Base-by-base conservation (phyloP, 2,888 invertebrate species). In the Plutella xylostella region DNA sequence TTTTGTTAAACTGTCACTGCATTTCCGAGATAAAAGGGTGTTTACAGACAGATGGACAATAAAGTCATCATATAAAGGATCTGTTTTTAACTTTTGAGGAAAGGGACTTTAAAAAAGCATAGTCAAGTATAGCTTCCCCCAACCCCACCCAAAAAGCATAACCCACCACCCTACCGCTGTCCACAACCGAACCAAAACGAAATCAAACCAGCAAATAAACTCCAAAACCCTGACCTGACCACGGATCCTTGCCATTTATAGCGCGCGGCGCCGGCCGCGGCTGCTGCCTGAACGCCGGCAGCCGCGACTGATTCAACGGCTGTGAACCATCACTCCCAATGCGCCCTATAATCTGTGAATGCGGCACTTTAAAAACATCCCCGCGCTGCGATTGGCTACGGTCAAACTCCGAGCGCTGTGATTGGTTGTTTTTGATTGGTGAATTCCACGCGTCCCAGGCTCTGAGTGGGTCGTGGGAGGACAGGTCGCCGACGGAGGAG, bases 181-280 rank as follows among this genome's bases (percentile, higher is more conserved):
- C 41, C 41, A 41, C 19, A n/a, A 20, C 28, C 18, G 11, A 47
- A 15, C 28, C 40, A 37, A 15, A 22, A 45, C 38, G 9, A 3
- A 25, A 39, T 14, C 7, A 42, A 47, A 53, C 34, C 57, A 50
- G 41, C 42, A 43, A 49, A 46, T 19, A 48, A 48, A 43, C 43
- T 73, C 71, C 60, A 77, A 83, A 63, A 84, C n/a, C n/a, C n/a
- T n/a, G 87, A 85, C 85, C 84, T 85, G 74, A 71, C 88, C 88
- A 88, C 48, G 87, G 87, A 65, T 88, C 87, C 65, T 78, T 76
- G 60, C 86, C 82, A 60, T 75, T 73, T 56, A 69, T 58, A 74
- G 77, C 56, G 65, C 82, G 66, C 49, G 79, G 76, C 51, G 74
- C 76, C 46, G 73, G 79, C 57, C 43, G 37, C 28, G 22, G 21